Evolutionary conservation across 2,888 invertebrate species (phyloP).

Genomic region (Orthosia gothica): DNA sequence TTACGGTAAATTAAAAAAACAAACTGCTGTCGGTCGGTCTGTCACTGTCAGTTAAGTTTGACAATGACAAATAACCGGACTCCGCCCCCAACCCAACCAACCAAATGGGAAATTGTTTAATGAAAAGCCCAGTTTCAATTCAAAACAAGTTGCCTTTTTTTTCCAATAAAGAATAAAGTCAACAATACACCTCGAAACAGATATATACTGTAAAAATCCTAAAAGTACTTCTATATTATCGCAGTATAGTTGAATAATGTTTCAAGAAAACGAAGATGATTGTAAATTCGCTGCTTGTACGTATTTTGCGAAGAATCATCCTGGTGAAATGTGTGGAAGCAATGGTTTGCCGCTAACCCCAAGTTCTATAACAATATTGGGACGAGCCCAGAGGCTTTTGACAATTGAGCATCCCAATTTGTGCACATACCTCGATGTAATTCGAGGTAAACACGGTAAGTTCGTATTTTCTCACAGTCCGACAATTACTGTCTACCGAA

Average conservation of each 20-base stretch:
- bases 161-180: not conserved
- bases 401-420: constrained; percentile 95
- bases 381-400: constrained; percentile 96
- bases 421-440: constrained; percentile 97
- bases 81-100: constrained; percentile 18
- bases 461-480: constrained; percentile 11
- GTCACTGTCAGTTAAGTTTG: not conserved
- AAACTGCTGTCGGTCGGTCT: too few species aligned
- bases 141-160: constrained; percentile 29
- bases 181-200: not conserved
- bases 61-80: constrained; percentile 11
- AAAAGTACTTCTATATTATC: not conserved
- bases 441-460: constrained; percentile 98
- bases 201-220: too few species aligned
- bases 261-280: constrained; percentile 77
- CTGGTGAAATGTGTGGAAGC: constrained; percentile 97
- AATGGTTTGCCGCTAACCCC: constrained; percentile 99
- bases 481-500: not conserved
- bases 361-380: constrained; percentile 98
- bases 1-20: too few species aligned
- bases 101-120: constrained; percentile 11
- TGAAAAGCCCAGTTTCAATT: constrained; percentile 14
- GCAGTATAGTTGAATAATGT: constrained; percentile 63
- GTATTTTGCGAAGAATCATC: constrained; percentile 97
- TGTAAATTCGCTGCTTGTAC: constrained; percentile 96